Evolutionary conservation across 2,888 invertebrate species (phyloP).

Genomic region (Heteropelma amictum): DNA sequence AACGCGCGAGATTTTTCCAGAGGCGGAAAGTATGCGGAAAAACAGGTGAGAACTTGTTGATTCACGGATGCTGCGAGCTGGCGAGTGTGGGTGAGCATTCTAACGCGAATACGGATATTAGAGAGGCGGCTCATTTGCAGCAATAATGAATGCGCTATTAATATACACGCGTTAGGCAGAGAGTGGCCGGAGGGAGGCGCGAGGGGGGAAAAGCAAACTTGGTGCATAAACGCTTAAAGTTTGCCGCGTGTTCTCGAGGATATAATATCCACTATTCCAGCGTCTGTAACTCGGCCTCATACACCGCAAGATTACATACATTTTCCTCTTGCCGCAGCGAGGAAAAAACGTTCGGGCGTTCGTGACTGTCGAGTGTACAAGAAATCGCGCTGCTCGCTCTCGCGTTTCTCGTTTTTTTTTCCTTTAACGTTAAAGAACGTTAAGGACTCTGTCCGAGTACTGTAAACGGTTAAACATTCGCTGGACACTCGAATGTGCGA

Average conservation of each 20-base stretch:
- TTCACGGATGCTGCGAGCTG: conserved; percentile 3
- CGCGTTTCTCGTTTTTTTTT: background rate
- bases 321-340: conserved; percentile 24
- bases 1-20: no score
- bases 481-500: conserved; percentile 25
- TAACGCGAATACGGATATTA: conserved; percentile 72
- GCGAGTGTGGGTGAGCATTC: background rate
- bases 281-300: conserved; percentile 35
- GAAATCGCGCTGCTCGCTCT: conserved; percentile 15
- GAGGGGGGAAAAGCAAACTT: conserved; percentile 45
- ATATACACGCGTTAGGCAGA: conserved; percentile 64
- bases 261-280: conserved; percentile 29
- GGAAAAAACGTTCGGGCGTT: conserved; percentile 51
- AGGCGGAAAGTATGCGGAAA: conserved; percentile 58
- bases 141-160: conserved; percentile 76
- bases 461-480: conserved; percentile 40
- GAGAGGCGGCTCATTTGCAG: conserved; percentile 76
- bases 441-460: conserved; percentile 35
- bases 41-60: background rate
- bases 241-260: conserved; percentile 18
- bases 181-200: conserved; percentile 53
- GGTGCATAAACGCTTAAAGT: conserved; percentile 34
- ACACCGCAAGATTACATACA: conserved; percentile 22
- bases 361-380: conserved; percentile 35
- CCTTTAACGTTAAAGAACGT: conserved; percentile 3